Conservation (phyloP, 2,797 vertebrate genomes). For the Erithacus rubecula region DNA sequence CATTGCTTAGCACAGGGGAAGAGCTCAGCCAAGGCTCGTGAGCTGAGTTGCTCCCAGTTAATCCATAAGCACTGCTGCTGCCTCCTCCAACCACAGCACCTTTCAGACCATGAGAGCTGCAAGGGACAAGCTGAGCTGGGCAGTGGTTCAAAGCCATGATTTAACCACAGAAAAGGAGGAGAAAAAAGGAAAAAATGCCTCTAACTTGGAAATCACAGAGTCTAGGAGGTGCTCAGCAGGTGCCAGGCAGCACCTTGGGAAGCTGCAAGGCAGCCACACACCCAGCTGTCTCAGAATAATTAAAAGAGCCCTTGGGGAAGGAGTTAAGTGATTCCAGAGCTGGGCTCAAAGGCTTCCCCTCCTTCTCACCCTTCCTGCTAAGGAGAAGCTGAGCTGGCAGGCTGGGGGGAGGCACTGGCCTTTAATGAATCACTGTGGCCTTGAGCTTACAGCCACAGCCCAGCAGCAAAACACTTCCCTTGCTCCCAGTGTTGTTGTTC, state of each 20-base stretch:
- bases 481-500: not conserved
- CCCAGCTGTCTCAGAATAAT: not conserved
- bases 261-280: not conserved
- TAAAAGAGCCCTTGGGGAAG: not conserved
- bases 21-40: not conserved
- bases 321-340: not conserved
- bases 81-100: not conserved
- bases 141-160: not conserved
- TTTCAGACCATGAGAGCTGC: not conserved
- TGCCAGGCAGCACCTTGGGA: not conserved
- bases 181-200: not conserved
- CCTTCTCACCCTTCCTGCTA: not conserved
- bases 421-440: not conserved
- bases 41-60: not conserved
- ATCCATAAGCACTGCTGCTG: not conserved
- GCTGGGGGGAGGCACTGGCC: not conserved
- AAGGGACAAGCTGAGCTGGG: not conserved
- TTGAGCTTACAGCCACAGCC: not conserved
- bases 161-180: not conserved
- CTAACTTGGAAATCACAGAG: not conserved
- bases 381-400: not conserved
- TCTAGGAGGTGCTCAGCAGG: not conserved
- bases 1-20: not conserved
- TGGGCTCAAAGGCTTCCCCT: not conserved
- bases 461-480: not conserved